Percentiles rank a stretch among this genome's conserved stretches.
phyloP scores from a whole-genome alignment of 2,797 vertebrate species.

The Melanotaenia maccullochi region DNA sequence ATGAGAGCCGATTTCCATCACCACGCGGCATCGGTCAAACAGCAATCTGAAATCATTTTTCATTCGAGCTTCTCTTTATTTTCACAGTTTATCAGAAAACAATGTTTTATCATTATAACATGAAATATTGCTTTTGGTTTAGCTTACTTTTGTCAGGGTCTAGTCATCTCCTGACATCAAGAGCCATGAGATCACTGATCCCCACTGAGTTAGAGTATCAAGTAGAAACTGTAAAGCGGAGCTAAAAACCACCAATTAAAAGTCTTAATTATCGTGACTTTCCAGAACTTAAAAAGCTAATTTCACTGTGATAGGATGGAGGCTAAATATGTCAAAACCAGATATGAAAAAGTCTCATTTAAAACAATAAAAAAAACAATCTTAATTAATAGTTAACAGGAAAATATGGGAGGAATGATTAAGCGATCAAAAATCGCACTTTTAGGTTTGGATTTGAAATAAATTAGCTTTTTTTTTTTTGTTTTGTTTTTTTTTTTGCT shows the following conservation, averaged over 20 bases:
- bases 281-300: neutral
- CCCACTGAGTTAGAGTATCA: conserved; percentile 16
- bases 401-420: neutral
- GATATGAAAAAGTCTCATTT: too few relatives aligned
- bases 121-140: too few relatives aligned
- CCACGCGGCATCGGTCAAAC: too few relatives aligned
- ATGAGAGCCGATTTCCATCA: too few relatives aligned
- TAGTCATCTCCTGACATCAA: neutral
- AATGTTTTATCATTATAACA: too few relatives aligned
- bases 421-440: neutral
- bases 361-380: neutral
- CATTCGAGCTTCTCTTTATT: too few relatives aligned
- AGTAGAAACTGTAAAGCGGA: conserved; percentile 20
- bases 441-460: neutral
- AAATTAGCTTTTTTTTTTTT: neutral
- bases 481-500: neutral
- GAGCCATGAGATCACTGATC: neutral
- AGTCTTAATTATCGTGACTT: neutral
- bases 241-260: neutral
- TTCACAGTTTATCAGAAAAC: too few relatives aligned
- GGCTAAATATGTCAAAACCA: neutral
- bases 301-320: neutral
- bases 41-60: too few relatives aligned
- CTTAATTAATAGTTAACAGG: neutral
- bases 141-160: too few relatives aligned